Percentiles rank a stretch among this genome's conserved stretches.
These are phyloP conservation scores for Arothron firmamentum DNA, from an alignment of 2,113 vertebrate genomes.

Conservation along the genomic window DNA sequence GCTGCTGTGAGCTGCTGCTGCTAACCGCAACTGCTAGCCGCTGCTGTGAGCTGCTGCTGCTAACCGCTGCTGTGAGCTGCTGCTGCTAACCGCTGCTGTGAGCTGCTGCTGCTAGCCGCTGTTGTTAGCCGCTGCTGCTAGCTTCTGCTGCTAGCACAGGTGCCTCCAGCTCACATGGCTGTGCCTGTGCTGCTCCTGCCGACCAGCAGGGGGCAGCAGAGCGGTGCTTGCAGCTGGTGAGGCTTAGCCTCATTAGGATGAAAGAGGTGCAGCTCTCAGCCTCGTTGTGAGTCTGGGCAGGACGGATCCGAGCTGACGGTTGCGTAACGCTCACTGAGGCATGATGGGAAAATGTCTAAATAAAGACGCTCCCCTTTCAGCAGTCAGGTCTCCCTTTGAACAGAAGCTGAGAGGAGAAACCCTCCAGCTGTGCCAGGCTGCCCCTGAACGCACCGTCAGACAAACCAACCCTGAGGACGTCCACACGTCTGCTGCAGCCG, in stretches of 20 bases:
- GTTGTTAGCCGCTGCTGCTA: background rate
- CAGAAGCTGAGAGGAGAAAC: background rate
- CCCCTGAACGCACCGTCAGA: background rate
- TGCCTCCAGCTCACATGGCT: background rate
- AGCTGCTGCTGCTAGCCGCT: background rate
- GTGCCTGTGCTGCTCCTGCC: background rate
- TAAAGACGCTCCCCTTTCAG: conserved; percentile 15
- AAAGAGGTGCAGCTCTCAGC: background rate
- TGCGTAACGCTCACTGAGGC: conserved; percentile 36
- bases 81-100: background rate
- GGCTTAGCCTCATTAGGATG: conserved; percentile 10
- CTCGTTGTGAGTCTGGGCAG: conserved; percentile 43
- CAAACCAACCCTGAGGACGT: no score
- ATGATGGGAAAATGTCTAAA: conserved; percentile 45
- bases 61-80: background rate
- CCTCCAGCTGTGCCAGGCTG: background rate
- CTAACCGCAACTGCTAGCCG: background rate
- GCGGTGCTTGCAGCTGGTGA: background rate
- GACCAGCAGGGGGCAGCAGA: conserved; percentile 30
- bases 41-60: background rate
- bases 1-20: background rate
- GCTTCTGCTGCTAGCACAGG: background rate
- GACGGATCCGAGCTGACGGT: conserved; percentile 8
- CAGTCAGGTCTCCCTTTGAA: background rate
- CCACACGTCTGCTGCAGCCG: no score